Evolutionary conservation across 2,888 invertebrate species (phyloP).

Genomic region (Temnothorax rugatulus): DNA sequence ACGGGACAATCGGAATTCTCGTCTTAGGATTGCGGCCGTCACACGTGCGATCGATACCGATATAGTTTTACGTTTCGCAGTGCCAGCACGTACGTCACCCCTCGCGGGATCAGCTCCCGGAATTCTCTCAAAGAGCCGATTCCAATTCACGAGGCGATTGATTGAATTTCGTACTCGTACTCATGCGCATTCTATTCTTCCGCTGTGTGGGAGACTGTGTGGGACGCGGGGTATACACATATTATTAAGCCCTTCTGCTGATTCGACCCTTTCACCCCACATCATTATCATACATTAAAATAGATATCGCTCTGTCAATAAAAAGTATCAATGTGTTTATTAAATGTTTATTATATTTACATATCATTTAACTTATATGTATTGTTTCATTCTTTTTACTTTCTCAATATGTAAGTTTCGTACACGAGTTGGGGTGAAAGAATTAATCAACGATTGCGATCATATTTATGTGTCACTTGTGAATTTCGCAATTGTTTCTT

Average conservation of each 20-base stretch:
- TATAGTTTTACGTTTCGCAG: conserved; percentile 25
- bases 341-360: not conserved
- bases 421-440: not conserved
- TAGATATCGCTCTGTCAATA: not conserved
- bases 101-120: conserved; percentile 26
- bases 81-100: conserved; percentile 30
- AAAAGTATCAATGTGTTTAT: not conserved
- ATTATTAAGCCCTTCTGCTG: not conserved
- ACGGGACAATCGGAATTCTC: not conserved
- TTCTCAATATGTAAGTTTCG: not conserved
- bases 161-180: conserved; percentile 51
- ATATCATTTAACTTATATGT: not conserved
- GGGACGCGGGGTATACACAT: not conserved
- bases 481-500: not conserved
- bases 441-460: not conserved
- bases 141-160: conserved; percentile 45
- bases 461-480: not conserved
- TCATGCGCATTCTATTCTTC: conserved; percentile 60
- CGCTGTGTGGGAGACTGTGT: conserved; percentile 12
- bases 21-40: not conserved
- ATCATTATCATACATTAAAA: conserved; percentile 5
- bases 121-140: conserved; percentile 46
- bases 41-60: conserved; percentile 27
- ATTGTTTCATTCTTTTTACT: not conserved
- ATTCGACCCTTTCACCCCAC: not conserved